These are phyloP conservation scores for Crotalus tigris DNA, from an alignment of 2,113 vertebrate genomes.

Conservation along the genomic window DNA sequence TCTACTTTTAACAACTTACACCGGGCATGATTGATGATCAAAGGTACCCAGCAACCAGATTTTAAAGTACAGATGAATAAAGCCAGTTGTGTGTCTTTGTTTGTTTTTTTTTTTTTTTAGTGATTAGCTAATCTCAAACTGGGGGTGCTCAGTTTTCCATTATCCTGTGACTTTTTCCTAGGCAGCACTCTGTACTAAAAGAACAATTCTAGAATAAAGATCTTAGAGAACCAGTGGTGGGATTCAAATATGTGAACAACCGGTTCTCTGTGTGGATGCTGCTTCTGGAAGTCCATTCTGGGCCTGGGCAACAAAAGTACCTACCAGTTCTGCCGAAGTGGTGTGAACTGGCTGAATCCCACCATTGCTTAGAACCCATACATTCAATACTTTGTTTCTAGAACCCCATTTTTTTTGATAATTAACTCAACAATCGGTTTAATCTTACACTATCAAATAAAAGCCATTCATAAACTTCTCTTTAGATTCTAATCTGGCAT, in stretches of 20 bases:
- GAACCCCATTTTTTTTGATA: neutral
- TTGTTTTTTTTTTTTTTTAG: neutral
- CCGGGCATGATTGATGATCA: neutral
- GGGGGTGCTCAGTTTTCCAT: neutral
- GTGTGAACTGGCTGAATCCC: too few relatives aligned
- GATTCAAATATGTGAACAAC: too few relatives aligned
- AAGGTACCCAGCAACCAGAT: neutral
- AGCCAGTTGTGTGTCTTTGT: neutral
- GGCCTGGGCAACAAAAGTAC: too few relatives aligned
- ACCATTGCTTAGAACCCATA: neutral
- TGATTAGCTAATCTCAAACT: neutral
- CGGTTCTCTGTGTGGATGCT: too few relatives aligned
- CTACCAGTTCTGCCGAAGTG: too few relatives aligned
- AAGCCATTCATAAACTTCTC: neutral
- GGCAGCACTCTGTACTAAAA: neutral
- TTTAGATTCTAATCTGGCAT: neutral
- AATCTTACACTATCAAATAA: slow-evolving; percentile 2
- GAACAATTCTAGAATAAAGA: neutral
- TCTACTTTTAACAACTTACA: neutral
- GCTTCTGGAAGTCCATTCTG: too few relatives aligned
- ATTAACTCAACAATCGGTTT: slow-evolving; percentile 9
- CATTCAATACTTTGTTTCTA: neutral
- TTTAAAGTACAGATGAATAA: neutral
- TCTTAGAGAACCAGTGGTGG: too few relatives aligned
- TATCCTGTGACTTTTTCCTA: neutral